Base-by-base conservation (phyloP, 2,113 vertebrate species). In the Nestor notabilis region DNA sequence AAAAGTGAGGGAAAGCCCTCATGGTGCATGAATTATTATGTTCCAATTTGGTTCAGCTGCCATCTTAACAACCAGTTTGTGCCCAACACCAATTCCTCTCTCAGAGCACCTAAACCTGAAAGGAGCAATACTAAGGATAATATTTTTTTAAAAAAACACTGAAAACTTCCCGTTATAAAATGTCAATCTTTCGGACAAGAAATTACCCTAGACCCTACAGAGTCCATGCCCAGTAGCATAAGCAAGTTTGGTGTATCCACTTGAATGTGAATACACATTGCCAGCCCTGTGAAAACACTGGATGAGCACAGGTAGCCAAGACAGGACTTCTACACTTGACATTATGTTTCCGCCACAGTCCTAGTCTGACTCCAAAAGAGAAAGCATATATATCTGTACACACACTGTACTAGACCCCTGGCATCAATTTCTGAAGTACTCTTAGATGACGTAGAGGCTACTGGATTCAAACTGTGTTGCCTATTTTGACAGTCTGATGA, bases 211-310 rank as follows among this genome's bases (percentile, higher is more conserved):
- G 25, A 18, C 2, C 1, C 50, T 86, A 13, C 4, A 9, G 13
- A 79, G 39, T 72, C 46, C 14, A 41, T 8, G 25, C 41, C n/a
- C 66, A 65, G 84, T 2, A 64, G 35, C 0, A 3, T 16, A 44
- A 56, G 15, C 24, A 83, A 74, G 21, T 74, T 25, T 68, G 47
- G 8, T 35, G 11, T 5, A 63, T 27, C 31, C 66, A 25, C 5
- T 19, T 77, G 66, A 85, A 80, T 0, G 0, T 25, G 43, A 4
- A n/a, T 5, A 60, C 11, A 46, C 15, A 5, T 8, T 60, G 53
- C 27, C n/a, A 87, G 64, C 5, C 13, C 39, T 6, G 4, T 18
- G 23, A 77, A 58, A 72, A 65, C 35, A 53, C 10, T 0, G 0
- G 10, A 37, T 23, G 25, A 77, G 43, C 23, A 76, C 25, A 68